Percentiles rank a stretch among this genome's conserved stretches.
These are phyloP conservation scores for Drosophila lacicola DNA, from an alignment of 2,888 invertebrate species.

Conservation along the genomic window DNA sequence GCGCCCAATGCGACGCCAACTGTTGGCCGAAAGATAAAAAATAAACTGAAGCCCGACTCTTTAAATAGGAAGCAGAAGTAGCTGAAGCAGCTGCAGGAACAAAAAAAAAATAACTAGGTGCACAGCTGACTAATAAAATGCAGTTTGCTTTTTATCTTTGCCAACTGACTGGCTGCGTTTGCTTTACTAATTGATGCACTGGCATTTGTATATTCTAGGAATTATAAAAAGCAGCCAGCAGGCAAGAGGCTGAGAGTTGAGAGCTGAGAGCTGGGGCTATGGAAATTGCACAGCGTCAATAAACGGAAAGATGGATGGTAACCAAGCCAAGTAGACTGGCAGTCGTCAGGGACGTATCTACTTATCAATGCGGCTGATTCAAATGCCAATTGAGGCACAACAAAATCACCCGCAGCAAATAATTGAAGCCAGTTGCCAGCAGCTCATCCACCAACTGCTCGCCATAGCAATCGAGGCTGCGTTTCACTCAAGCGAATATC, in stretches of 20 bases:
- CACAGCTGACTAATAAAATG: constrained; percentile 54
- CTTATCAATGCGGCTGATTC: constrained; percentile 54
- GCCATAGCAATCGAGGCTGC: neutral
- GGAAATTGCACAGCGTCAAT: constrained; percentile 42
- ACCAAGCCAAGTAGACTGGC: constrained; percentile 21
- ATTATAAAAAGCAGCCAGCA: constrained; percentile 34
- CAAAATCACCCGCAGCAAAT: constrained; percentile 33
- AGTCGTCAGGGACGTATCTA: constrained; percentile 4
- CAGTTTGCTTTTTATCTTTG: constrained; percentile 66
- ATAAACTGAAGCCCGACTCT: constrained; percentile 28
- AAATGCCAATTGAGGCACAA: constrained; percentile 52
- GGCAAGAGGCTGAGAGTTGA: neutral
- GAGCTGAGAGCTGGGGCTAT: neutral
- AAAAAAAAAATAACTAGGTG: neutral
- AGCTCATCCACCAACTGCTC: constrained; percentile 3
- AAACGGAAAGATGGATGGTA: constrained; percentile 43
- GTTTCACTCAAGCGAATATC: constrained; percentile 27
- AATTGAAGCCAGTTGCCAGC: constrained; percentile 35
- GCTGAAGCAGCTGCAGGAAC: neutral
- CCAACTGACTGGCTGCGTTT: constrained; percentile 70
- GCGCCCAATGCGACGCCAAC: constrained; percentile 64
- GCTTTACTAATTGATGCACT: constrained; percentile 75
- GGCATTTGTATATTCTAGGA: constrained; percentile 61
- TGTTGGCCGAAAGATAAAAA: constrained; percentile 71
- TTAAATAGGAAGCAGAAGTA: constrained; percentile 20